phyloP scores from a whole-genome alignment of 2,888 invertebrate genomes.

The Exocentrus adspersus region DNA sequence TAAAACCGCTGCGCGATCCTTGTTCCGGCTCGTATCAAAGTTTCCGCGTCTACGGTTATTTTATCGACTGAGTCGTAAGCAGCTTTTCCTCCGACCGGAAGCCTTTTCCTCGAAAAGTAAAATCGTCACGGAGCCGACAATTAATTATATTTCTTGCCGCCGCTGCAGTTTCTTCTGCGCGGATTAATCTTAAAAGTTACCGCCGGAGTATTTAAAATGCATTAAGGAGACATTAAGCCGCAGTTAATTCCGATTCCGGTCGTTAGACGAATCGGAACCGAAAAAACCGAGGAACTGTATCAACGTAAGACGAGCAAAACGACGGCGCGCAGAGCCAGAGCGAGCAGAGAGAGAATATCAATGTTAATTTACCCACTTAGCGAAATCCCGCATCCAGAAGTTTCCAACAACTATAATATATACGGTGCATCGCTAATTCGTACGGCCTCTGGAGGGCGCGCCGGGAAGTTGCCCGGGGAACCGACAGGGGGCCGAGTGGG shows the following conservation, averaged over 20 bases:
- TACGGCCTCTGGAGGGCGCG: constrained; percentile 28
- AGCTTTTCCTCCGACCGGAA: too few relatives aligned
- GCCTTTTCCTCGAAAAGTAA: too few relatives aligned
- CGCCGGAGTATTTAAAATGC: background rate
- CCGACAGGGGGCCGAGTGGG: too few relatives aligned
- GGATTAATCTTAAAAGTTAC: too few relatives aligned
- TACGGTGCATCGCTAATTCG: constrained; percentile 31
- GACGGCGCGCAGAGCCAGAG: constrained; percentile 5
- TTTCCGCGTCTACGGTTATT: background rate
- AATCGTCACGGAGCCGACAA: too few relatives aligned
- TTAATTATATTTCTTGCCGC: too few relatives aligned
- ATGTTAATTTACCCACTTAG: constrained; percentile 32
- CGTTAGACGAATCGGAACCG: background rate
- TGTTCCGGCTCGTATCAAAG: too few relatives aligned
- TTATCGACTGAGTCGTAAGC: background rate
- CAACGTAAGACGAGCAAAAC: background rate
- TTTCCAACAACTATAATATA: constrained; percentile 34
- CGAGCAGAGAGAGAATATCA: constrained; percentile 26
- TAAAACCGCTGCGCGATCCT: too few relatives aligned
- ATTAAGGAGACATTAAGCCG: background rate
- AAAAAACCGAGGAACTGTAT: too few relatives aligned
- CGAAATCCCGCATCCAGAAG: constrained; percentile 24
- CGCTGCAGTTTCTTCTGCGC: too few relatives aligned
- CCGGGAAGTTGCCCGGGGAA: constrained; percentile 31
- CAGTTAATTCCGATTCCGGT: background rate